phyloP scores from a whole-genome alignment of 2,888 invertebrate genomes.

The Ischnura elegans region DNA sequence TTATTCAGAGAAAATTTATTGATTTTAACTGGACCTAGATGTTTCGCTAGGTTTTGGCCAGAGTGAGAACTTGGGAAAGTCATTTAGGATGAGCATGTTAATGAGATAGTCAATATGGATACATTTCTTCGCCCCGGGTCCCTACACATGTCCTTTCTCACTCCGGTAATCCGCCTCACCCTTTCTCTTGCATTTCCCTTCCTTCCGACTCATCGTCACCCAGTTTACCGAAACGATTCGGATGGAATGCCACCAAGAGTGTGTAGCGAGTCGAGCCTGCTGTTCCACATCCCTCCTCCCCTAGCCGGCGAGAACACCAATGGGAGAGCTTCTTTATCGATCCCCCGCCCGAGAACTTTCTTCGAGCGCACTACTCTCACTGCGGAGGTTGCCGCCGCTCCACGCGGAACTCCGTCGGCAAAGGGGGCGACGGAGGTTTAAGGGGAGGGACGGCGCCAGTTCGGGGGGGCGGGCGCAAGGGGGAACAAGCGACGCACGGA shows the following conservation, averaged over 20 bases:
- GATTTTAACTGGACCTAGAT: no score
- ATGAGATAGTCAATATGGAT: not conserved
- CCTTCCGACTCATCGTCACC: not conserved
- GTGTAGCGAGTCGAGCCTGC: not conserved
- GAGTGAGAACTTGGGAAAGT: no score
- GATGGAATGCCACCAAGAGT: not conserved
- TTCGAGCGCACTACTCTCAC: not conserved
- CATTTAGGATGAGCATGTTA: no score
- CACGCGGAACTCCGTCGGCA: not conserved
- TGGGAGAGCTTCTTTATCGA: slow-evolving; percentile 27
- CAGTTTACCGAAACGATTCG: not conserved
- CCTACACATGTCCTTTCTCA: no score
- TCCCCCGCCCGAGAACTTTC: not conserved
- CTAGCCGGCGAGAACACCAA: not conserved
- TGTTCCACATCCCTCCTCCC: not conserved
- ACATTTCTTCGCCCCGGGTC: not conserved
- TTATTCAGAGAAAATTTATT: no score
- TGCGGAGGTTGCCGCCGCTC: not conserved
- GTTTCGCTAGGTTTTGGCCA: no score
- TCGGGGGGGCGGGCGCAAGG: not conserved
- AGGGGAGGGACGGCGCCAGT: not conserved
- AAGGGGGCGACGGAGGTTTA: not conserved
- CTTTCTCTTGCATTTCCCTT: not conserved
- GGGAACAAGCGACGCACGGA: not conserved
- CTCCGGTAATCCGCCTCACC: not conserved